Conservation (phyloP, 2,797 vertebrate genomes). For the Microtus californicus region DNA sequence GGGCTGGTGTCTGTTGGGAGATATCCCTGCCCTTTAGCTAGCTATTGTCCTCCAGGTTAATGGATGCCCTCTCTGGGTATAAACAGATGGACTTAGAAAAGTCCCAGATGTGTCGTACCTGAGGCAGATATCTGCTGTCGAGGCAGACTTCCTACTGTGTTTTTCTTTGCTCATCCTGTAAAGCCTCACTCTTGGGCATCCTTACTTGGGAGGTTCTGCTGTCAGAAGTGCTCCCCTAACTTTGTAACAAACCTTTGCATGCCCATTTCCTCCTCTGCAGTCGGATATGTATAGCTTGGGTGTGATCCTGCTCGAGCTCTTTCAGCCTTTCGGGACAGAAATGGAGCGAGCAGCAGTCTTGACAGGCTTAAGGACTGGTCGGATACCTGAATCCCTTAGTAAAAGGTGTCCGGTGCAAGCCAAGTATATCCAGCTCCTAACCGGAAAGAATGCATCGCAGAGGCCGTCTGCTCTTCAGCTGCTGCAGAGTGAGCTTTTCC, state of each 20-base stretch:
- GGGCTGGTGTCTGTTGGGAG: background rate
- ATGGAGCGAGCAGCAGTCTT: slow-evolving; percentile 95
- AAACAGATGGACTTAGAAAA: too few species aligned
- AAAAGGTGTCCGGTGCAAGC: slow-evolving; percentile 92
- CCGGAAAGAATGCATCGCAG: slow-evolving; percentile 87
- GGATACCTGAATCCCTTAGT: slow-evolving; percentile 89
- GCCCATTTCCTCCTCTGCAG: slow-evolving; percentile 85
- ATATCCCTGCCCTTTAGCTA: background rate
- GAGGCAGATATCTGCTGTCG: background rate
- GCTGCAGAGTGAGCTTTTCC: slow-evolving; percentile 94
- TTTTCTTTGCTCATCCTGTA: background rate
- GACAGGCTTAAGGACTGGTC: slow-evolving; percentile 89
- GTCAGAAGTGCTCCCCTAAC: background rate
- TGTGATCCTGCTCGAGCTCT: slow-evolving; percentile 96
- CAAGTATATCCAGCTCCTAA: slow-evolving; percentile 91
- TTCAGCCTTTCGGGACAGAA: slow-evolving; percentile 97
- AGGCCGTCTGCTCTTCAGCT: slow-evolving; percentile 93
- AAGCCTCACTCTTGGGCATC: background rate
- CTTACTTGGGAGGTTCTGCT: background rate
- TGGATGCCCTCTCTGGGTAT: background rate
- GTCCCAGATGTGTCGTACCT: background rate
- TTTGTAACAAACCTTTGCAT: background rate
- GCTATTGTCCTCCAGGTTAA: fast-evolving
- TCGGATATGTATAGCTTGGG: slow-evolving; percentile 99
- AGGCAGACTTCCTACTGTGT: too few species aligned